Conservation (phyloP, 2,797 vertebrate species). For the Momotus momota region DNA sequence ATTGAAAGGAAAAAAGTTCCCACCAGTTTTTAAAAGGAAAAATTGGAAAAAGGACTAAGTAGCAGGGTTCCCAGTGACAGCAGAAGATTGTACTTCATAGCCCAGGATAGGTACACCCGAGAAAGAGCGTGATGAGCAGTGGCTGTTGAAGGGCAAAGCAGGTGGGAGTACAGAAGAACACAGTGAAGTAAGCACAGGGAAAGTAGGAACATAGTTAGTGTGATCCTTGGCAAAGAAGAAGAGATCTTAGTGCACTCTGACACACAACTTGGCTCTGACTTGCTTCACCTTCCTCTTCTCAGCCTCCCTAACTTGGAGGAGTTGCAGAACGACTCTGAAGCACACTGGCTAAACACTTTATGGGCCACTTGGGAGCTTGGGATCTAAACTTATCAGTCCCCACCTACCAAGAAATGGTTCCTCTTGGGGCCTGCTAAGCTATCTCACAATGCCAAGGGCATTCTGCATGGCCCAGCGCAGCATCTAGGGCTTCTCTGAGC, state of each 20-base stretch:
- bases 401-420: neutral
- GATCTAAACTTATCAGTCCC: neutral
- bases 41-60: neutral
- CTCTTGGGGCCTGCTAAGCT: neutral
- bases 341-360: neutral
- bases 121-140: fast-evolving
- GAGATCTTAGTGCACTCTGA: neutral
- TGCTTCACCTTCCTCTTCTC: neutral
- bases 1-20: neutral
- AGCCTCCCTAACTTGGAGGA: neutral
- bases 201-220: neutral
- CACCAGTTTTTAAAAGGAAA: neutral
- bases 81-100: neutral
- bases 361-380: neutral
- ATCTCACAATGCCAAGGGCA: neutral
- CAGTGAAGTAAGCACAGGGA: neutral
- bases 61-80: neutral
- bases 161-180: neutral
- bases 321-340: neutral
- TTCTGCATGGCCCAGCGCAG: neutral
- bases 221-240: neutral
- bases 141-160: neutral
- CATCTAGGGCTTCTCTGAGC: neutral
- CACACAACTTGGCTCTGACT: neutral
- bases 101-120: neutral